These are phyloP conservation scores for Synaphobranchus kaupii DNA, from an alignment of 2,797 vertebrate genomes.

Conservation along the genomic window DNA sequence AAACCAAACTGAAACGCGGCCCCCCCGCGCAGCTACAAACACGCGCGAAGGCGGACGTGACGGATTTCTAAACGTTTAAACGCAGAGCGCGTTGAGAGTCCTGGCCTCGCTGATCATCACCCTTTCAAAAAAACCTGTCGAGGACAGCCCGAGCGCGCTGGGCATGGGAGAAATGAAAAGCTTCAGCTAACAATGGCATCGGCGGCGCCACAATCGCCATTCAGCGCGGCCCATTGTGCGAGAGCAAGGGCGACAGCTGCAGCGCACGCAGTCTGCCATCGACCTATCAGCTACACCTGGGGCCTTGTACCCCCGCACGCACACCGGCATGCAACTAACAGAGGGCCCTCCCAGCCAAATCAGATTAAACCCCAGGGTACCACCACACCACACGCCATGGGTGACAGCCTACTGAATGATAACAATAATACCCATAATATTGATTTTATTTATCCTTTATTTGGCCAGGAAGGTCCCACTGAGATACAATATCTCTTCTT, in stretches of 20 bases:
- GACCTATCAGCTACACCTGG: not conserved
- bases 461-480: too few relatives aligned
- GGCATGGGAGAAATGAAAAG: not conserved
- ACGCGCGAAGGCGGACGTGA: not conserved
- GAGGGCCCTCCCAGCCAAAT: not conserved
- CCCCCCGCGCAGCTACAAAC: not conserved
- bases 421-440: too few relatives aligned
- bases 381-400: too few relatives aligned
- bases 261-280: not conserved
- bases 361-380: not conserved
- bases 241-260: slow-evolving; percentile 1
- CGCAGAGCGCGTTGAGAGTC: not conserved
- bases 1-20: not conserved
- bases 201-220: not conserved
- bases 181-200: not conserved
- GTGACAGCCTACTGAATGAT: not conserved
- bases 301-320: not conserved
- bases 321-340: not conserved
- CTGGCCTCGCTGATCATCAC: not conserved
- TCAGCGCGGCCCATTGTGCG: not conserved
- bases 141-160: not conserved
- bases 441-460: too few relatives aligned
- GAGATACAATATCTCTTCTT: too few relatives aligned
- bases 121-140: not conserved
- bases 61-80: not conserved